Conservation (phyloP, 2,888 invertebrate genomes). For the Limnephilus marmoratus region DNA sequence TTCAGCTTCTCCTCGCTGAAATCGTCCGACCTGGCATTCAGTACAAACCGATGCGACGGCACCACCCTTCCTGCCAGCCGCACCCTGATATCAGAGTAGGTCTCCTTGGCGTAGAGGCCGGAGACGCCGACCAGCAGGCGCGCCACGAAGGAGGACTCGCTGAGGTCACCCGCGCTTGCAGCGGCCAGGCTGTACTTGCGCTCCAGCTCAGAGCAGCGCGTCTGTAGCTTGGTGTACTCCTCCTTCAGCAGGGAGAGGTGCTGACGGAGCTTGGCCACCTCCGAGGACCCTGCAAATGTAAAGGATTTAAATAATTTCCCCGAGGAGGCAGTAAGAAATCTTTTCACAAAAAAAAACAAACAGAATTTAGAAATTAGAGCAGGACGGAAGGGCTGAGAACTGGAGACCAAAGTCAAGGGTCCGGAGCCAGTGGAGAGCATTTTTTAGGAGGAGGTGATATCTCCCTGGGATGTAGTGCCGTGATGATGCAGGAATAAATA, state of each 20-base stretch:
- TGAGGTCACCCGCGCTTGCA: constrained; percentile 80
- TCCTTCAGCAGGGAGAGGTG: constrained; percentile 91
- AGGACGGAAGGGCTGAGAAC: too few relatives aligned
- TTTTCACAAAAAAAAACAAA: too few relatives aligned
- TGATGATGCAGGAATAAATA: too few relatives aligned
- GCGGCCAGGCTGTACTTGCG: constrained; percentile 89
- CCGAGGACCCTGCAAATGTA: constrained; percentile 74
- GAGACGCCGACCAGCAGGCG: constrained; percentile 88
- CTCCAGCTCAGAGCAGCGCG: constrained; percentile 88
- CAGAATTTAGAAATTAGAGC: too few relatives aligned
- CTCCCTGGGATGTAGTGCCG: too few relatives aligned
- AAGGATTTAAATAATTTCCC: too few relatives aligned
- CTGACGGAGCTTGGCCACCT: constrained; percentile 86
- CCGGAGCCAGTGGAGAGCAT: too few relatives aligned
- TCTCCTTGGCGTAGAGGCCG: constrained; percentile 86
- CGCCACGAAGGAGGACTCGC: constrained; percentile 90
- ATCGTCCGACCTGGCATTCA: constrained; percentile 90
- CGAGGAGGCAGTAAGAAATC: too few relatives aligned
- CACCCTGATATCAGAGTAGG: constrained; percentile 76
- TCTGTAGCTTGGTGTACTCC: constrained; percentile 93
- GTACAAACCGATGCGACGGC: constrained; percentile 92
- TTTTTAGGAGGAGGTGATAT: too few relatives aligned
- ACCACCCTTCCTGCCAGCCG: constrained; percentile 80
- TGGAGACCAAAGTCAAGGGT: too few relatives aligned
- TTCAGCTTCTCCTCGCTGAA: constrained; percentile 88